Evolutionary conservation across 2,888 invertebrate species (phyloP).

Genomic region (Bedellia somnulentella): DNA sequence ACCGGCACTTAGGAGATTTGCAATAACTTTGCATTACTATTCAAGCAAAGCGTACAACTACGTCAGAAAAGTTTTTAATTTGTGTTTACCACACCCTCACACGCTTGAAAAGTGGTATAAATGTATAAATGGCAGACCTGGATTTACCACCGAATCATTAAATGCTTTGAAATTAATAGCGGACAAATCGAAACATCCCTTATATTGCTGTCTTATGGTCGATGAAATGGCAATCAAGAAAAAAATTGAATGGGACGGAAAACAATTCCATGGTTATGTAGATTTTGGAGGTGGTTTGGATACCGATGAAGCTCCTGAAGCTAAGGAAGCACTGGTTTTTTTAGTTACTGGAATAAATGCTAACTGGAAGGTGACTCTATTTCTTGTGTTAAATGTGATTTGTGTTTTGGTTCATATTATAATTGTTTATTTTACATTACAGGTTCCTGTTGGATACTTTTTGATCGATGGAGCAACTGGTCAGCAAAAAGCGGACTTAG

Average conservation of each 20-base stretch:
- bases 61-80: neutral
- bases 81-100: neutral
- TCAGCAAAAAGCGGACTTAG: constrained; percentile 1
- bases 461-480: too few relatives aligned
- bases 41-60: neutral
- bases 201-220: constrained; percentile 4
- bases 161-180: constrained; percentile 1
- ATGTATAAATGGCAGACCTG: neutral
- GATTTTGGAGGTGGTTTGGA: too few relatives aligned
- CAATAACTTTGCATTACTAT: too few relatives aligned
- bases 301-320: constrained; percentile 2
- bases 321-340: constrained; percentile 5
- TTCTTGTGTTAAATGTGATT: too few relatives aligned
- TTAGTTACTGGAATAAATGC: constrained; percentile 3
- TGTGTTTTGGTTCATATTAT: too few relatives aligned
- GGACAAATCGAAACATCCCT: constrained; percentile 1
- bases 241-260: constrained; percentile 4
- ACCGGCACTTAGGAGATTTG: too few relatives aligned
- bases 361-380: constrained; percentile 1
- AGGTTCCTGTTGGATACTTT: too few relatives aligned
- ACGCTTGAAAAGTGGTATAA: neutral
- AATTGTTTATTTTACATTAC: constrained; percentile 5
- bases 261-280: constrained; percentile 3
- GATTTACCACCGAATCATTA: neutral
- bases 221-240: constrained; percentile 6